A percentile compares a stretch with the other conserved stretches of the same genome.
Evolutionary conservation across 2,797 vertebrate genomes (phyloP).

Genomic region (Eremophila alpestris): DNA sequence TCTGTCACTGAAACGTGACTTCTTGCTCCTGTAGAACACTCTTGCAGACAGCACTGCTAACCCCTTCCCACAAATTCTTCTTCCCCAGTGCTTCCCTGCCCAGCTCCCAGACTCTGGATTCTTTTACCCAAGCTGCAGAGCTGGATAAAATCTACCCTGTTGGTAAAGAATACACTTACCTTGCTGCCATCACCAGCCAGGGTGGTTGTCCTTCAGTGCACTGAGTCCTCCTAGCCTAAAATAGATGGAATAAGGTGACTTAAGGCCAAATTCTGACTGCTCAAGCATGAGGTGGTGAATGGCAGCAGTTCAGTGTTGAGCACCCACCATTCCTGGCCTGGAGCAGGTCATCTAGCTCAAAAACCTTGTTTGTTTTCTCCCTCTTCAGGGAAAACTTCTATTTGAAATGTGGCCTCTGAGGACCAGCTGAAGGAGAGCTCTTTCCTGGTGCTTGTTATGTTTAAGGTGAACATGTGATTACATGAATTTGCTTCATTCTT

Average conservation of each 20-base stretch:
- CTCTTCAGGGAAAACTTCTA: background rate
- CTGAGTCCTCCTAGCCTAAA: background rate
- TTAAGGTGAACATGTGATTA: background rate
- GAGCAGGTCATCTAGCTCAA: background rate
- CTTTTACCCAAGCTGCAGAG: background rate
- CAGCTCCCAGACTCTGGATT: background rate
- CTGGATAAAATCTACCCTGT: background rate
- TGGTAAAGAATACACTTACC: background rate
- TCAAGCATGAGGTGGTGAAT: fast-evolving
- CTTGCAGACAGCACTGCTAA: background rate
- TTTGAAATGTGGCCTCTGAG: background rate
- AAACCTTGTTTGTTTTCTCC: background rate
- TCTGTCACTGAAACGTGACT: background rate
- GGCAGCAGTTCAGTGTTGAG: background rate
- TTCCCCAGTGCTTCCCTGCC: background rate
- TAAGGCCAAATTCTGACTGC: background rate
- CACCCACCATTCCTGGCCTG: background rate
- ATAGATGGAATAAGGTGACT: background rate
- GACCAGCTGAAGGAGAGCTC: conserved; percentile 10
- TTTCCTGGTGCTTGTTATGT: conserved; percentile 10
- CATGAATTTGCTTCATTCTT: background rate
- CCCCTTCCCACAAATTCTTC: background rate
- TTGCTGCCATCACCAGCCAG: background rate
- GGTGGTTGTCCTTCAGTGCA: background rate
- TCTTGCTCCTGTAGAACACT: background rate